Evolutionary conservation across 2,888 invertebrate species (phyloP).

Genomic region (Synanthedon formicaeformis): DNA sequence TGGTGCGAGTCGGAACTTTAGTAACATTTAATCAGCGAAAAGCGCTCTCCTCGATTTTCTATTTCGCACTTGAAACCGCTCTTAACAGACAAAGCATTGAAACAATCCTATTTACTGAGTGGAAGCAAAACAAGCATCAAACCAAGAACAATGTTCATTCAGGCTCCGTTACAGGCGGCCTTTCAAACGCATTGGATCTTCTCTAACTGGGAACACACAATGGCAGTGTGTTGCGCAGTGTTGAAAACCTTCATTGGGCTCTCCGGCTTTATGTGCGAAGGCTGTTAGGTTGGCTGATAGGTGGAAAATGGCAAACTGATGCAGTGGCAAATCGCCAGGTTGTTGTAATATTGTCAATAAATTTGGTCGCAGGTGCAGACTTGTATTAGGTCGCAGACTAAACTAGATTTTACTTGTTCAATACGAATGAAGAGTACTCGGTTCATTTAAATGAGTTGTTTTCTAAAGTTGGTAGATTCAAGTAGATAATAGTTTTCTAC

Average conservation of each 20-base stretch:
- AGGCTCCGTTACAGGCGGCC: neutral
- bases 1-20: too few relatives aligned
- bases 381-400: too few relatives aligned
- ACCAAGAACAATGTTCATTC: neutral
- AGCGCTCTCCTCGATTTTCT: too few relatives aligned
- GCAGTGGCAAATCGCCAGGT: conserved; percentile 37
- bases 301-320: neutral
- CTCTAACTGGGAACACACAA: neutral
- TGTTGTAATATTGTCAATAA: conserved; percentile 37
- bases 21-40: too few relatives aligned
- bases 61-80: too few relatives aligned
- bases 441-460: too few relatives aligned
- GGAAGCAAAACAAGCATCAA: neutral
- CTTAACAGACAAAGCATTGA: too few relatives aligned
- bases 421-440: too few relatives aligned
- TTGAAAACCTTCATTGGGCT: neutral
- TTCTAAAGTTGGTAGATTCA: too few relatives aligned
- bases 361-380: conserved; percentile 32
- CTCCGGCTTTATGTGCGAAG: neutral
- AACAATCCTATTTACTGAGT: too few relatives aligned
- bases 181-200: neutral
- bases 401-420: too few relatives aligned
- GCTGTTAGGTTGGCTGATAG: neutral
- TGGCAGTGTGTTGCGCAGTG: neutral
- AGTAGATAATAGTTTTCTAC: too few relatives aligned